A percentile compares a stretch with the other conserved stretches of the same genome.
Conservation (phyloP, 2,888 invertebrate genomes). For the Neoitamus cyanurus region DNA sequence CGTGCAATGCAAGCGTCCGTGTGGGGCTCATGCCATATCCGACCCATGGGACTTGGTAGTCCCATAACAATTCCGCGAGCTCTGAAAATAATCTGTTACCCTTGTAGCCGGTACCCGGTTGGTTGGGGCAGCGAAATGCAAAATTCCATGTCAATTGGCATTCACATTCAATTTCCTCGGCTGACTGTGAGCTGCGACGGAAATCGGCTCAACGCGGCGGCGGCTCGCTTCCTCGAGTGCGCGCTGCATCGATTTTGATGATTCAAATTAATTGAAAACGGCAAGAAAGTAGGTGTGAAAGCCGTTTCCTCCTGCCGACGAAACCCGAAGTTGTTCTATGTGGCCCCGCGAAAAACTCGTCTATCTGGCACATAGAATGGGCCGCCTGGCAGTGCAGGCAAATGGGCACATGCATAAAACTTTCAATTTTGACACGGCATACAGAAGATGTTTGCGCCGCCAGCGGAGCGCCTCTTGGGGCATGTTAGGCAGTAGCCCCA, state of each 20-base stretch:
- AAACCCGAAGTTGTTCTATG: constrained; percentile 33
- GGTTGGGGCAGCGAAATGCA: background rate
- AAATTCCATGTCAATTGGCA: background rate
- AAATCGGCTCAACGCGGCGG: background rate
- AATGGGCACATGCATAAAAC: constrained; percentile 21
- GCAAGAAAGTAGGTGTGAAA: constrained; percentile 47
- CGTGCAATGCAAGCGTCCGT: background rate
- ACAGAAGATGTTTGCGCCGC: background rate
- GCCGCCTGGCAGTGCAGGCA: background rate
- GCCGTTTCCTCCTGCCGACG: constrained; percentile 16
- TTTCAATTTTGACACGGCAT: constrained; percentile 43
- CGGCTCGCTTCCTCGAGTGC: background rate
- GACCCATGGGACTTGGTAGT: background rate
- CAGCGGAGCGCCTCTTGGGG: background rate
- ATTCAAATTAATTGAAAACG: constrained; percentile 42
- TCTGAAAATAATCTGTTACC: background rate
- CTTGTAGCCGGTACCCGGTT: background rate
- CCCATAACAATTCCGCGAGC: background rate
- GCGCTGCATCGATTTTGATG: constrained; percentile 16
- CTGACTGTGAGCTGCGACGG: background rate
- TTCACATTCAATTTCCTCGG: background rate
- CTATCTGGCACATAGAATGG: constrained; percentile 28
- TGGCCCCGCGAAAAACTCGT: constrained; percentile 21
- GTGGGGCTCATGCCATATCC: no score
- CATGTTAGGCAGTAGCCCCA: no score